These are phyloP conservation scores for Odocoileus virginianus DNA, from an alignment of 2,113 vertebrate genomes.

Conservation along the genomic window DNA sequence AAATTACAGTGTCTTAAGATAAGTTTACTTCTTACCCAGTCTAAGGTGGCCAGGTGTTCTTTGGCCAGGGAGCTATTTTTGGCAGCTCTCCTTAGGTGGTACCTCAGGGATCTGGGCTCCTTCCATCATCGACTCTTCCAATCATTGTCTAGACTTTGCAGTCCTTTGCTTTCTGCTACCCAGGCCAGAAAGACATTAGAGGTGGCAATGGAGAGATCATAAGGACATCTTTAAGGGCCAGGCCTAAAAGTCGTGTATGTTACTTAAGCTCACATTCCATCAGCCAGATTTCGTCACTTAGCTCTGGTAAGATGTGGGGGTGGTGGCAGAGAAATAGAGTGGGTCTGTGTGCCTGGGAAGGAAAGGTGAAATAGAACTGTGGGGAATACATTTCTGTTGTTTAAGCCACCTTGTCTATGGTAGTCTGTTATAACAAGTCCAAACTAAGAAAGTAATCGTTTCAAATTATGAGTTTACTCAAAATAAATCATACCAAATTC, in stretches of 20 bases:
- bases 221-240: background rate
- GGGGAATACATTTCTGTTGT: background rate
- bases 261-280: background rate
- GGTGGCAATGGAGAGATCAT: background rate
- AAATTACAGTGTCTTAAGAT: background rate
- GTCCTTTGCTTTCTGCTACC: background rate
- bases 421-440: background rate
- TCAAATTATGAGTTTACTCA: background rate
- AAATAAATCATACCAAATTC: background rate
- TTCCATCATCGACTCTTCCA: background rate
- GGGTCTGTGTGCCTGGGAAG: background rate
- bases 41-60: background rate
- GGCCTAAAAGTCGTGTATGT: background rate
- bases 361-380: background rate
- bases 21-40: background rate
- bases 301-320: background rate
- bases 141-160: background rate
- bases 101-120: background rate
- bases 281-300: background rate
- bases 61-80: background rate
- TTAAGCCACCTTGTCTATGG: background rate
- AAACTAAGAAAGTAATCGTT: background rate
- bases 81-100: background rate
- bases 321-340: background rate
- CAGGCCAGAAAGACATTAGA: background rate